Percentiles rank a stretch among this genome's conserved stretches.
phyloP scores from a whole-genome alignment of 2,888 invertebrate genomes.

The Taenaris catops region DNA sequence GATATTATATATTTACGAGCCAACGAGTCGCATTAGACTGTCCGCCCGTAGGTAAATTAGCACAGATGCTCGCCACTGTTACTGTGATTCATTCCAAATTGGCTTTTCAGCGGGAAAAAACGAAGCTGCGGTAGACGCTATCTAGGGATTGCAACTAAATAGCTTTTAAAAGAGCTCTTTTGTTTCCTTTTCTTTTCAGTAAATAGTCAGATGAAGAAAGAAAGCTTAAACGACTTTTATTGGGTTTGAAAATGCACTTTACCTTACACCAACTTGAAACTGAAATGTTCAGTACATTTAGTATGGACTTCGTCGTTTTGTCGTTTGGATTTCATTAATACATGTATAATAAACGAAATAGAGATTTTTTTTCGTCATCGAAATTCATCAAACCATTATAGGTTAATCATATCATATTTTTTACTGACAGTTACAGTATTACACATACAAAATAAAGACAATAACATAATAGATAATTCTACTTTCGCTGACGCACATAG shows the following conservation, averaged over 20 bases:
- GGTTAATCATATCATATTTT: too few relatives aligned
- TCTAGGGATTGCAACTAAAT: slow-evolving; percentile 62
- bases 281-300: too few relatives aligned
- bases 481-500: too few relatives aligned
- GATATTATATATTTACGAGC: slow-evolving; percentile 78
- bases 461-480: too few relatives aligned
- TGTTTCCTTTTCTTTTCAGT: slow-evolving; percentile 38
- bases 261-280: slow-evolving; percentile 9
- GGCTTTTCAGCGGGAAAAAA: slow-evolving; percentile 76
- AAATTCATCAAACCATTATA: too few relatives aligned
- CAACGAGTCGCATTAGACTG: slow-evolving; percentile 76
- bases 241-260: slow-evolving; percentile 18
- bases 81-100: slow-evolving; percentile 79
- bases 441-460: too few relatives aligned
- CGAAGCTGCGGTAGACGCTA: slow-evolving; percentile 58
- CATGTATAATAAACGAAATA: too few relatives aligned
- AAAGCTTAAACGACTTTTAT: slow-evolving; percentile 25
- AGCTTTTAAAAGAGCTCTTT: slow-evolving; percentile 65
- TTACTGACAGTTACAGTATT: too few relatives aligned
- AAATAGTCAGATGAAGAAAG: slow-evolving; percentile 25
- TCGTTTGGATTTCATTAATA: too few relatives aligned
- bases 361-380: too few relatives aligned
- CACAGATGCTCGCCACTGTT: slow-evolving; percentile 77
- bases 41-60: slow-evolving; percentile 79
- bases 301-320: too few relatives aligned